Evolutionary conservation across 1,140 invertebrate species (phyloP).

Genomic region (Macrostomum lignano): DNA sequence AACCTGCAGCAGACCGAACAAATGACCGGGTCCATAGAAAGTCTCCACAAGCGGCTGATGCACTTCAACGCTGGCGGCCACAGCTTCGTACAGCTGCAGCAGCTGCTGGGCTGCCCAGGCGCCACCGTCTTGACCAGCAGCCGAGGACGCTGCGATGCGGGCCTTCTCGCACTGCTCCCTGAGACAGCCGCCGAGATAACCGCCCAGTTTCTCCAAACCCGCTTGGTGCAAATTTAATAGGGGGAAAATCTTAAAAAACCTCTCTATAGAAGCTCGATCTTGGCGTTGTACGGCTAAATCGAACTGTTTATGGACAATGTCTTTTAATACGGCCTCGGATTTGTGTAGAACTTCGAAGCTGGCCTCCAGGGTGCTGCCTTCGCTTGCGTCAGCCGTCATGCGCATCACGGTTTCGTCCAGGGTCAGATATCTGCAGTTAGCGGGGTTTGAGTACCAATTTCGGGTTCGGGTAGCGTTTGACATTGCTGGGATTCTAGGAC

Average conservation of each 20-base stretch:
- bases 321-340: slow-evolving; percentile 44
- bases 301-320: slow-evolving; percentile 48
- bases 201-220: slow-evolving; percentile 64
- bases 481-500: neutral
- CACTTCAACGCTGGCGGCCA: slow-evolving; percentile 56
- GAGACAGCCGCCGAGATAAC: too few relatives aligned
- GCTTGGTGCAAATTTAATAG: slow-evolving; percentile 63
- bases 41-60: slow-evolving; percentile 73
- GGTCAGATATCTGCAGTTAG: slow-evolving; percentile 69
- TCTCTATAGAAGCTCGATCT: slow-evolving; percentile 59
- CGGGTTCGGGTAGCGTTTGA: neutral
- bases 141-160: too few relatives aligned
- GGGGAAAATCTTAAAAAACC: slow-evolving; percentile 93
- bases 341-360: slow-evolving; percentile 50
- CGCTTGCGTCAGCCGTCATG: slow-evolving; percentile 38
- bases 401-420: slow-evolving; percentile 63
- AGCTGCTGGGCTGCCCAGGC: too few relatives aligned
- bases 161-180: too few relatives aligned
- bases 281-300: slow-evolving; percentile 62
- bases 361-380: slow-evolving; percentile 35
- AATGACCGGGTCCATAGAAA: too few relatives aligned
- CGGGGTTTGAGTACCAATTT: slow-evolving; percentile 48
- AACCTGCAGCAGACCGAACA: too few relatives aligned
- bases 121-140: too few relatives aligned
- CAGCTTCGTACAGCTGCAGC: slow-evolving; percentile 55